Base-by-base conservation (phyloP, 1,140 invertebrate genomes). In the Drosophila parvula region DNA sequence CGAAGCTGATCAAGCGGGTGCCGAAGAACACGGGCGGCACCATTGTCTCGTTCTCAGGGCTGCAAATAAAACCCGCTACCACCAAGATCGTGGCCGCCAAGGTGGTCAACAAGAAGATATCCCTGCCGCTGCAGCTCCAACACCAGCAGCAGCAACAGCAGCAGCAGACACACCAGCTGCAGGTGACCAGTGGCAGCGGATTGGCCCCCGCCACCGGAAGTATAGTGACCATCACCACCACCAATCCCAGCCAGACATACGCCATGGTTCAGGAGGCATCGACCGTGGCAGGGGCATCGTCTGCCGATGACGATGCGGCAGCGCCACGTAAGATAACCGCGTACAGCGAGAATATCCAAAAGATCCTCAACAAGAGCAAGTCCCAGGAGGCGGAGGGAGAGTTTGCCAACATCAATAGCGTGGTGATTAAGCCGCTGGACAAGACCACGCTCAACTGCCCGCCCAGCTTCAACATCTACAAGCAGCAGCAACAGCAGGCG, bases 111-210 rank as follows among this genome's bases (percentile, higher is more conserved):
- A 92, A 92, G 56, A 91, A 90, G 70, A 79, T 90, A 69, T 76
- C 79, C 16, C 18, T 91, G 16, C 86, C 77, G 27, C 75, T 82
- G 14, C 83, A 88, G 92, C 93, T 82, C 55, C 82, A 61, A 27
- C 93, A 34, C 91, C 93, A 90, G 74, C 92, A 62, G 48, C 82
- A 63, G 28, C 78, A 77, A 62, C 93, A 50, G 9, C 69, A 71
- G n/a, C 47, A 56, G 59, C 68, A 65, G 57, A 55, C 38, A 12
- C 50, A 44, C 5, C 91, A 93, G 22, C 93, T 94, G 61, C 82
- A 93, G 36, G 68, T 59, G 68, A 71, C 43, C 92, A 94, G 16
- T 93, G 94, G 16, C 93, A 94, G 93, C 93, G 67, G 94, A 92
- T 10, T 78, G 34, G 41, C 74, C 0, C 62, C 83, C 0, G 56